phyloP scores from a whole-genome alignment of 2,888 invertebrate species.

The Cryptocephalus primarius region DNA sequence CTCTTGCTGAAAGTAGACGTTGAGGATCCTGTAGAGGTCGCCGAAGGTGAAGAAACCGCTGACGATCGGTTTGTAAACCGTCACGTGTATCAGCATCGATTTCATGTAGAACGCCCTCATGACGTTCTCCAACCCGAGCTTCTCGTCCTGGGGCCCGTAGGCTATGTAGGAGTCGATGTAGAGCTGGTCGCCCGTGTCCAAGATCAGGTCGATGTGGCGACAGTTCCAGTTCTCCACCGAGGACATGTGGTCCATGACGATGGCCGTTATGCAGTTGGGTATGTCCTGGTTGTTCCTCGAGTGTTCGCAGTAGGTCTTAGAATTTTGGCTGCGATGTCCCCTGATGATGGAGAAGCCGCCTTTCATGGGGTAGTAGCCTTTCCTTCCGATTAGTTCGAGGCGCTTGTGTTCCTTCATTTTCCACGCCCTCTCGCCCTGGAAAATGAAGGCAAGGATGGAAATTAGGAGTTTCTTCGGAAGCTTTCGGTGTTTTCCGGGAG shows the following conservation, averaged over 20 bases:
- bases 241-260: conserved; percentile 41
- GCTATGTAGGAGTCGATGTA: conserved; percentile 50
- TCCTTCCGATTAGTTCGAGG: conserved; percentile 32
- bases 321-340: conserved; percentile 32
- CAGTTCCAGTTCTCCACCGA: conserved; percentile 45
- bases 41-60: conserved; percentile 17
- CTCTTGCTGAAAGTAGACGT: conserved; percentile 48
- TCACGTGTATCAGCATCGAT: conserved; percentile 33
- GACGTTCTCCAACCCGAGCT: conserved; percentile 29
- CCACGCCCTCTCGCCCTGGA: conserved; percentile 22
- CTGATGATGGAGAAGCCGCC: conserved; percentile 39
- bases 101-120: conserved; percentile 46
- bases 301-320: conserved; percentile 33
- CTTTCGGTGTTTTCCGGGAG: no score
- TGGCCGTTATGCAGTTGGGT: conserved; percentile 42
- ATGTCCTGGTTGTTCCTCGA: conserved; percentile 39
- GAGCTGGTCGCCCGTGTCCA: conserved; percentile 47
- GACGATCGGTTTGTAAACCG: conserved; percentile 26
- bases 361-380: conserved; percentile 21
- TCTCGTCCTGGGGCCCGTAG: conserved; percentile 38
- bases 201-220: conserved; percentile 42
- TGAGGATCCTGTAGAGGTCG: conserved; percentile 32
- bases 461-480: background rate
- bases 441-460: background rate
- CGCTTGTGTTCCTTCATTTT: conserved; percentile 28